These are phyloP conservation scores for Sebastes fasciatus DNA, from an alignment of 2,113 vertebrate species.

Conservation along the genomic window DNA sequence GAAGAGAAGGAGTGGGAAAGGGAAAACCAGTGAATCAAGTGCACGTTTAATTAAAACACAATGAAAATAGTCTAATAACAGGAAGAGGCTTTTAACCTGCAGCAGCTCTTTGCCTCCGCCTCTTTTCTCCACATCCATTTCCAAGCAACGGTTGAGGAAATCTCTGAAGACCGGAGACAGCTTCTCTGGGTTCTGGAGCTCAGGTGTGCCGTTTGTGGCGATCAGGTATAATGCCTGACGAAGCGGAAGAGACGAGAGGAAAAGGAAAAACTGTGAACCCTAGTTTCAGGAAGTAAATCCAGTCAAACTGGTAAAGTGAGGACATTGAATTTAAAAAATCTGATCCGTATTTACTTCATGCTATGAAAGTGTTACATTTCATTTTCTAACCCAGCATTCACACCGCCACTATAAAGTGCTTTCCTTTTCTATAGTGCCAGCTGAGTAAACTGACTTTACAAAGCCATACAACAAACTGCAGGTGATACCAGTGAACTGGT, in stretches of 20 bases:
- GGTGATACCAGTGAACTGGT: background rate
- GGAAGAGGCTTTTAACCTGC: slow-evolving; percentile 84
- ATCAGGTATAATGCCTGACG: slow-evolving; percentile 96
- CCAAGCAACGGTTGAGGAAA: slow-evolving; percentile 96
- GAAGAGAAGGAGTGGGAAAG: slow-evolving; percentile 30
- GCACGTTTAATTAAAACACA: background rate
- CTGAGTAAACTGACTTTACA: background rate
- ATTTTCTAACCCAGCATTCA: background rate
- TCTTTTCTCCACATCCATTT: slow-evolving; percentile 99
- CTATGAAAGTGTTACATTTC: background rate
- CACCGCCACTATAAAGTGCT: too few relatives aligned
- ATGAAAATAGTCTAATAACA: background rate
- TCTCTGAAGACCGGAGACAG: slow-evolving; percentile 96
- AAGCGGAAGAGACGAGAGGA: background rate
- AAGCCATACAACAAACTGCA: background rate
- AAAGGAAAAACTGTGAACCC: background rate
- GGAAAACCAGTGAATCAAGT: background rate
- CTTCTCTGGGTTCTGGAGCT: slow-evolving; percentile 98
- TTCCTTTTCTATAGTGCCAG: background rate
- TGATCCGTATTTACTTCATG: background rate
- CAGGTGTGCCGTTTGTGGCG: slow-evolving; percentile 98
- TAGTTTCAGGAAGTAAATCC: background rate
- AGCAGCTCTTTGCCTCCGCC: slow-evolving; percentile 96
- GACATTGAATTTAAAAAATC: background rate
- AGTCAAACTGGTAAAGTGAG: background rate